Evolutionary conservation across 2,888 invertebrate species (phyloP).

Genomic region (Neria commutata): DNA sequence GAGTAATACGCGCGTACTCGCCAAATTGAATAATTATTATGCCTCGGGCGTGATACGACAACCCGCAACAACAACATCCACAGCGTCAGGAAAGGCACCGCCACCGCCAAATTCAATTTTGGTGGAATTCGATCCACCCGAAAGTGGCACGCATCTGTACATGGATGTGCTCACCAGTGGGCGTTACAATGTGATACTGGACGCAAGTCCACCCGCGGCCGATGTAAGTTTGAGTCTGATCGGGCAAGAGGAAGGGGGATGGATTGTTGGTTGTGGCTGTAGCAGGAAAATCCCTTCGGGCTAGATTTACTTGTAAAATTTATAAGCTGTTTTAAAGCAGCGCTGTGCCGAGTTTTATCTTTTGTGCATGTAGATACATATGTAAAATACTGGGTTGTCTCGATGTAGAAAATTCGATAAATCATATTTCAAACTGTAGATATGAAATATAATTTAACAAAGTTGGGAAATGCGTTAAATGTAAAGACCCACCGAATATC

Average conservation of each 20-base stretch:
- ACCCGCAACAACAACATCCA: constrained; percentile 17
- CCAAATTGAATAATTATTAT: constrained; percentile 81
- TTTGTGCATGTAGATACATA: no score
- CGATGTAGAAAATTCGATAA: no score
- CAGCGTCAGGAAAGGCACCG: constrained; percentile 21
- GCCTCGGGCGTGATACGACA: constrained; percentile 87
- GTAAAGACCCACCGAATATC: no score
- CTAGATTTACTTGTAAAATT: no score
- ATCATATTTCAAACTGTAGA: no score
- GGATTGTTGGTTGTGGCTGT: no score
- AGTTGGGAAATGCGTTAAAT: no score
- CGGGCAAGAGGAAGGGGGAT: no score
- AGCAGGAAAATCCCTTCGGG: background rate
- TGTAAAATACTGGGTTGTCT: no score
- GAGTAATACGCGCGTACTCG: constrained; percentile 90
- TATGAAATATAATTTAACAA: no score
- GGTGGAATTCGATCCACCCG: constrained; percentile 82
- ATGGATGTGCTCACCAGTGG: constrained; percentile 79
- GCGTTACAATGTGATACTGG: constrained; percentile 88
- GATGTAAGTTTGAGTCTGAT: constrained; percentile 66
- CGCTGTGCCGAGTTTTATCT: no score
- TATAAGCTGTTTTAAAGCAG: no score
- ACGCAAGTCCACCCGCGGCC: constrained; percentile 86
- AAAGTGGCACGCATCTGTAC: constrained; percentile 73
- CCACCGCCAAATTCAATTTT: constrained; percentile 71